Conservation (phyloP, 2,113 vertebrate species). For the Jaculus jaculus region DNA sequence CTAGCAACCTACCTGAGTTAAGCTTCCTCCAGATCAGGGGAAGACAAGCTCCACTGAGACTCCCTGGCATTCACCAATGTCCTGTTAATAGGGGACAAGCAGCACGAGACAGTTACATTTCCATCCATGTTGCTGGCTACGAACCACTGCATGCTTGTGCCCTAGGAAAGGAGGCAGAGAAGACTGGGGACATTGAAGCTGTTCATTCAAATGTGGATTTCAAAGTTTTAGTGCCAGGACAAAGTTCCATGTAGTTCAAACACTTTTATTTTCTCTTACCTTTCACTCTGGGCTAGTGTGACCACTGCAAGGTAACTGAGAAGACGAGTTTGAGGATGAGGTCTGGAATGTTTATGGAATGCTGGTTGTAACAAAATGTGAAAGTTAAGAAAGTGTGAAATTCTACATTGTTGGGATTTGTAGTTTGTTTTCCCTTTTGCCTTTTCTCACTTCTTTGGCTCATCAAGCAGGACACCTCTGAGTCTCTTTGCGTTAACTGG, state of each 20-base stretch:
- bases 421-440: neutral
- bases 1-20: neutral
- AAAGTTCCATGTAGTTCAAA: neutral
- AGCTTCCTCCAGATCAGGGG: constrained; percentile 1
- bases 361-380: neutral
- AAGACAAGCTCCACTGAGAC: neutral
- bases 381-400: neutral
- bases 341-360: neutral
- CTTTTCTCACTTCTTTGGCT: neutral
- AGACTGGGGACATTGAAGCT: neutral
- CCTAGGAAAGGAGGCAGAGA: neutral
- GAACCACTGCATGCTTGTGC: neutral
- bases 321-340: neutral
- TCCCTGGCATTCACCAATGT: neutral
- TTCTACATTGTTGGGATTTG: neutral
- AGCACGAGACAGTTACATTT: neutral
- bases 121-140: neutral
- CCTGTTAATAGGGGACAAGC: neutral
- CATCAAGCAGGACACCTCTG: neutral
- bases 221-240: neutral
- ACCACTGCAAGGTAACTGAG: neutral
- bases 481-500: neutral
- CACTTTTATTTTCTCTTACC: neutral
- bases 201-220: neutral
- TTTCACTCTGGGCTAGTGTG: neutral